phyloP scores from a whole-genome alignment of 2,797 vertebrate species.

The Meriones psammophilus region DNA sequence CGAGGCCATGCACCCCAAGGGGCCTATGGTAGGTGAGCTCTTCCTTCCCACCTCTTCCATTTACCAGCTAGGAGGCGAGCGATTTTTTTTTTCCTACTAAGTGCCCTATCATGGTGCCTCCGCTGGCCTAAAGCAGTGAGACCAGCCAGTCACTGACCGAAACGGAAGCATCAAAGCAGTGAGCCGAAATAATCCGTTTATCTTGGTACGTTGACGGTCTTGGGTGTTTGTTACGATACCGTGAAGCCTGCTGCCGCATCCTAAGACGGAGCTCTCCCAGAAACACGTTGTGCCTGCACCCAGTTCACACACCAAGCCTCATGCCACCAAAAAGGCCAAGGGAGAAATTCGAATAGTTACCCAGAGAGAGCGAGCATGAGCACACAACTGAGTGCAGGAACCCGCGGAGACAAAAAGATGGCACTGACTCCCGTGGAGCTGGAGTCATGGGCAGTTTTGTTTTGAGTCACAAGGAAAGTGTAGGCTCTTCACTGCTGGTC shows the following conservation, averaged over 20 bases:
- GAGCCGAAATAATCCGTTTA: background rate
- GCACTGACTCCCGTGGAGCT: too few species aligned
- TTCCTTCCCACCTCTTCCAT: background rate
- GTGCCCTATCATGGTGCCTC: background rate
- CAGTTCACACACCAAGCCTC: background rate
- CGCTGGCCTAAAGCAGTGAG: background rate
- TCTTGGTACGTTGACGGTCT: background rate
- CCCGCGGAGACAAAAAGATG: background rate
- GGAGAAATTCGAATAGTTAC: background rate
- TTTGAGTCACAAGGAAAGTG: background rate
- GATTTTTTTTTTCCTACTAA: background rate
- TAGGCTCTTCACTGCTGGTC: background rate
- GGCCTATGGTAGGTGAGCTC: background rate
- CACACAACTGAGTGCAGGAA: too few species aligned
- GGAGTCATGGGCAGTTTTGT: background rate
- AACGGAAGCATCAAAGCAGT: background rate
- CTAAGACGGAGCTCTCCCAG: background rate
- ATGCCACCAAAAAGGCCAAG: background rate
- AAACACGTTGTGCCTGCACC: accelerated
- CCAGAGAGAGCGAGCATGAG: background rate
- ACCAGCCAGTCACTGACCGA: background rate
- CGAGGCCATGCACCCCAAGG: too few species aligned
- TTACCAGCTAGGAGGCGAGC: background rate
- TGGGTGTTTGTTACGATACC: background rate
- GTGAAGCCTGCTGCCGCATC: background rate